Conservation (phyloP, 2,797 vertebrate genomes). For the Atherinosoma microstoma region DNA sequence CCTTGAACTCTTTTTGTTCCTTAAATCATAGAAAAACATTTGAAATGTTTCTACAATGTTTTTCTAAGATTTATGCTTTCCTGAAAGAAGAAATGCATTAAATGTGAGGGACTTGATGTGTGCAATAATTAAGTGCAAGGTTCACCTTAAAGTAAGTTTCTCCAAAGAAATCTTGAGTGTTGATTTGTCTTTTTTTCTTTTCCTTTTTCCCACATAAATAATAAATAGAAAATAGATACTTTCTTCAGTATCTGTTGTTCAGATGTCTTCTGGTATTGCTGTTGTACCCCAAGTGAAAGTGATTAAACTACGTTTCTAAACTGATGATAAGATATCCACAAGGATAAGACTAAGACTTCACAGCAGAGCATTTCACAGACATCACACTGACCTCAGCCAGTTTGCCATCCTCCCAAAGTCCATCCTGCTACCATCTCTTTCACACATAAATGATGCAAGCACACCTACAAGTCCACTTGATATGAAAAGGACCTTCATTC, state of each 20-base stretch:
- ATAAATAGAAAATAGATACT: not conserved
- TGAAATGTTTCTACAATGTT: not conserved
- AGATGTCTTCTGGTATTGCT: not conserved
- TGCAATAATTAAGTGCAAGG: not conserved
- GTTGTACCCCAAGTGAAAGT: not conserved
- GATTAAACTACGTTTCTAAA: not conserved
- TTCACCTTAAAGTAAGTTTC: not conserved
- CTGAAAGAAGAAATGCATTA: not conserved
- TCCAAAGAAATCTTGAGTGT: not conserved
- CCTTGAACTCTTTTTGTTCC: conserved; percentile 1
- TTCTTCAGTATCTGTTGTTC: not conserved
- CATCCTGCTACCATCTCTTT: not conserved
- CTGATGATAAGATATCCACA: not conserved
- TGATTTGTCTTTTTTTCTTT: not conserved
- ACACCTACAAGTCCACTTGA: not conserved
- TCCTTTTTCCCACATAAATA: not conserved
- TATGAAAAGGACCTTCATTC: not conserved
- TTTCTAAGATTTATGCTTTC: not conserved
- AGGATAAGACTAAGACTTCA: not conserved
- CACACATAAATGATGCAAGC: not conserved
- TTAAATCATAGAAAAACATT: not conserved
- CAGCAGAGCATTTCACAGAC: not conserved
- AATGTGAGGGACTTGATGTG: not conserved
- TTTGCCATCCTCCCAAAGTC: not conserved
- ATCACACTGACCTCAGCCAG: not conserved